A percentile compares a stretch with the other conserved stretches of the same genome.
These are phyloP conservation scores for Callipepla squamata DNA, from an alignment of 2,113 vertebrate species.

Conservation along the genomic window DNA sequence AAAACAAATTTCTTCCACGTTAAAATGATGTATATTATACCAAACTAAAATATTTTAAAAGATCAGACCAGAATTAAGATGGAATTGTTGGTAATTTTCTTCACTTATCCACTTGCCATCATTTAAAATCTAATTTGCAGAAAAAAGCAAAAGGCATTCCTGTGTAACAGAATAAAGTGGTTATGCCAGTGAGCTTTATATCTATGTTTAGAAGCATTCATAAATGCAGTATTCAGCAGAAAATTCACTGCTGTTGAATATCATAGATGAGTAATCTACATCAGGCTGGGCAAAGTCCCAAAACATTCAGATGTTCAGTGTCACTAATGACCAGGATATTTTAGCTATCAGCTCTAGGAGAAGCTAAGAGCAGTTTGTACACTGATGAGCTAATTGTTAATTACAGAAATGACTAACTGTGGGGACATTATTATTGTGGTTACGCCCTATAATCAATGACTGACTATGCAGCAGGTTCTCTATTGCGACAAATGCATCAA, in stretches of 20 bases:
- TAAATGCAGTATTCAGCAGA: slow-evolving; percentile 36
- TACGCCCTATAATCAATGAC: slow-evolving; percentile 15
- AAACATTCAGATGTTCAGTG: slow-evolving; percentile 36
- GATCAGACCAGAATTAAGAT: background rate
- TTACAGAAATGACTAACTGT: slow-evolving; percentile 39
- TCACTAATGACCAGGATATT: slow-evolving; percentile 31
- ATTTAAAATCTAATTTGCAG: background rate
- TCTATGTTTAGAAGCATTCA: slow-evolving; percentile 54
- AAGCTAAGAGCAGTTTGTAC: slow-evolving; percentile 30
- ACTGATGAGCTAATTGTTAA: slow-evolving; percentile 40
- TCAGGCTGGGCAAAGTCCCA: slow-evolving; percentile 45
- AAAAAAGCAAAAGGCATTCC: background rate
- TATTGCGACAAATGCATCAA: background rate
- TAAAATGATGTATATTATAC: slow-evolving; percentile 43
- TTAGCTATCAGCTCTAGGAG: slow-evolving; percentile 19
- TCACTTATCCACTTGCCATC: background rate
- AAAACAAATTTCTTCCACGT: background rate
- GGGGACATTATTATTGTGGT: background rate
- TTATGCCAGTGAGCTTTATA: background rate
- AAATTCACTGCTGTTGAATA: slow-evolving; percentile 28
- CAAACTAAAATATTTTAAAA: background rate
- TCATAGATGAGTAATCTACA: slow-evolving; percentile 55
- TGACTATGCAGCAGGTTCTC: background rate
- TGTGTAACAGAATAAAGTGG: background rate
- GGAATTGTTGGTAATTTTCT: background rate